Evolutionary conservation across 2,113 vertebrate species (phyloP), one percentile per base, ranked within the genome.

Genomic region (Mirza zaza): DNA sequence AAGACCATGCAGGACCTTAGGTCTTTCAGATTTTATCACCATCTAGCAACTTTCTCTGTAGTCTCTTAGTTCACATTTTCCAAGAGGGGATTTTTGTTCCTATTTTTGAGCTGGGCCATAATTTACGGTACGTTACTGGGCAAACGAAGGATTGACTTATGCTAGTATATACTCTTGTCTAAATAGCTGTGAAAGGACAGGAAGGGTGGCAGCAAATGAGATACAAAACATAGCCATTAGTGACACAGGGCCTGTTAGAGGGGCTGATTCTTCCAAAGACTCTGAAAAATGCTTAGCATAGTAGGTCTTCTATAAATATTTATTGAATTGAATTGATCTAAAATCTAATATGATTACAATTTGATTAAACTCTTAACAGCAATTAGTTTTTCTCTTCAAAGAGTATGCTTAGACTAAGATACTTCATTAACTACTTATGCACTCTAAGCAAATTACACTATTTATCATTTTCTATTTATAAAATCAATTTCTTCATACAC

Each of bases 401-500:
- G 57, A 93, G 8, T 94, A 61, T 84, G 50, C 59, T 91, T 67
- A 76, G 87, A 63, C 86, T 88, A 92, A 67, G 39, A 76, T 91
- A 87, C 17, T 91, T 95, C 85, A 95, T 96, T 95, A 96, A 97
- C 70, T 79, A 92, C 12, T 39, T 96, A 95, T 7, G 42, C 59
- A 91, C 79, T 95, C 48, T 76, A 94, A 85, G 84, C 50, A 97
- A 94, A 95, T 97, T 94, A 77, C 2, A 73, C 36, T 88, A 83
- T 79, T 92, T 95, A 97, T 96, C 45, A 96, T 84, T 94, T 94
- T 77, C 85, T 95, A 87, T 88, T 96, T 96, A 94, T 84, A 61
- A 96, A 77, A 93, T 93, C 34, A 76, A 55, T 65, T 97, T 97
- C 20, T 80, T 95, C 92, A 90, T 45, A 59, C 6, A 50, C 34